Base-by-base conservation (phyloP, 2,797 vertebrate genomes). In the Catostomus latipinnis region DNA sequence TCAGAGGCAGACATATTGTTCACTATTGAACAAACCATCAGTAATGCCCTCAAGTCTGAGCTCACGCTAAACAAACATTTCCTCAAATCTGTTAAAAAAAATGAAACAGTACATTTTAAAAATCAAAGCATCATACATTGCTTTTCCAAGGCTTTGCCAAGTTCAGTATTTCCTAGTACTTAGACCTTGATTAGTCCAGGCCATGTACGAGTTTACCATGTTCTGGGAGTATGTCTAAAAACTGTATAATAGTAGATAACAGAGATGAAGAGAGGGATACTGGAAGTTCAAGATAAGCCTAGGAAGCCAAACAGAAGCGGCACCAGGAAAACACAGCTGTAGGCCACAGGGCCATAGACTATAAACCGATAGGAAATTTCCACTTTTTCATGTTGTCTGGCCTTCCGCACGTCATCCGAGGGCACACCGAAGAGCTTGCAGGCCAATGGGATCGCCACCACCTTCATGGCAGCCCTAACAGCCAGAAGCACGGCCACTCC, bases 351-450 rank as follows among this genome's bases (percentile, higher is more conserved):
- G 48, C 96, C 96, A 0, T 99, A 99, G 0, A 98, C 98, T 0
- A 97, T 90, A 71, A 98, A 99, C 69, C 97, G 95, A 81, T 99
- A 99, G 0, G 97, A 96, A 71, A 99, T 91, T 91, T 99, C 98
- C 0, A 99, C 95, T 54, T 93, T 94, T 92, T 96, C 95, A 87
- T 95, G 93, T 77, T 98, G 97, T 69, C 98, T 90, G 0, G 97
- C 98, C 83, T 72, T 92, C 66, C 96, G 93, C 1, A 97, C 86
- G 0, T 99, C 93, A 0, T 89, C 92, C 0, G 87, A 86, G 0
- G 97, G 94, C 67, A 98, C 90, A 57, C 89, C 74, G 10, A 95
- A 97, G 11, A 96, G 34, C 16, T 89, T 93, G 80, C 98, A 99
- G 0, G 97, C 93, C 88, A 96, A 88, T 0, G 97, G 95, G 72